Percentiles rank a stretch among this genome's conserved stretches.
Evolutionary conservation across 2,797 vertebrate species (phyloP).

Genomic region (Pangasius mekongensis): DNA sequence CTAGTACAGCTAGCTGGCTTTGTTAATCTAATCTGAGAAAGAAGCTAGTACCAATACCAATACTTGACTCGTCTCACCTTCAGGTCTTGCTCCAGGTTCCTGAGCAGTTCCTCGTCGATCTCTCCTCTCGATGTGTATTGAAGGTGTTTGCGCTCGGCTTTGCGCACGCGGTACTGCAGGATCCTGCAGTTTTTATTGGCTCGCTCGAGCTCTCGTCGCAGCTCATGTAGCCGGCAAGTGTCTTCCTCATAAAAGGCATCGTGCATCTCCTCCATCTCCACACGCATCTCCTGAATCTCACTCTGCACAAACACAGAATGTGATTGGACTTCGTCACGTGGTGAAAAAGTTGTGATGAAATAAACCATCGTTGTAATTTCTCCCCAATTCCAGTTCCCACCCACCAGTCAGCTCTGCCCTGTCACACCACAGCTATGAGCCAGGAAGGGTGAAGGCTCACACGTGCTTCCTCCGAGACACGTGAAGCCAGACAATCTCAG

Average conservation of each 20-base stretch:
- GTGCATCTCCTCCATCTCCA: constrained; percentile 98
- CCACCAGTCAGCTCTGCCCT: not conserved
- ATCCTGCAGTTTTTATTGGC: constrained; percentile 99
- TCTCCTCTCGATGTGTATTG: constrained; percentile 91
- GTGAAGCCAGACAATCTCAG: not conserved
- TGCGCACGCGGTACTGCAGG: constrained; percentile 95
- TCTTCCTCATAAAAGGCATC: constrained; percentile 98
- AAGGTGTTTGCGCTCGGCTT: constrained; percentile 92
- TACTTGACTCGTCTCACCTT: constrained; percentile 74
- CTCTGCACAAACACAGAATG: constrained; percentile 70
- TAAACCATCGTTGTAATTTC: not conserved
- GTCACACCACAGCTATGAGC: not conserved
- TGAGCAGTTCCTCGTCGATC: constrained; percentile 91
- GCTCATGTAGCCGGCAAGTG: constrained; percentile 95
- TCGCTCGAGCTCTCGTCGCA: constrained; percentile 94
- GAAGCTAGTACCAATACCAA: not conserved
- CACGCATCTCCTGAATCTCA: constrained; percentile 95
- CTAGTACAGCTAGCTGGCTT: not conserved
- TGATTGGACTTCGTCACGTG: no score
- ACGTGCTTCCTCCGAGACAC: not conserved
- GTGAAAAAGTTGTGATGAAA: not conserved
- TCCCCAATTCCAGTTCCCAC: not conserved
- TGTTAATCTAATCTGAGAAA: not conserved
- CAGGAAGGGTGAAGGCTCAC: not conserved
- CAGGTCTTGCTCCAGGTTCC: constrained; percentile 96